Percentiles rank a stretch among this genome's conserved stretches.
Evolutionary conservation across 2,113 vertebrate genomes (phyloP).

Genomic region (Perognathus longimembris): DNA sequence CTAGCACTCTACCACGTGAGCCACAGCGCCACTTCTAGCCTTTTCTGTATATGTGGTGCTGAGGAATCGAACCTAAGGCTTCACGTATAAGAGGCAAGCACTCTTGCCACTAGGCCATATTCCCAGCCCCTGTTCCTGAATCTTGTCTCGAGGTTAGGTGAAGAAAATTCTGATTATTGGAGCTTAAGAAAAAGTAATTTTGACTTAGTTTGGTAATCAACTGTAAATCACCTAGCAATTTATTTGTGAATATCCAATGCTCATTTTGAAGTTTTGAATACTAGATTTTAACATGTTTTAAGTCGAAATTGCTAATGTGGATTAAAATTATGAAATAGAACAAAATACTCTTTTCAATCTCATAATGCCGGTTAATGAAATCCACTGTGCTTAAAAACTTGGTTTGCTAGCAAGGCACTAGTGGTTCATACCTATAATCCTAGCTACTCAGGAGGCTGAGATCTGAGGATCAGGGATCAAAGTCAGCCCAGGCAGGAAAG

Average conservation of each 20-base stretch:
- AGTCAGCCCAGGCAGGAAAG: too few relatives aligned
- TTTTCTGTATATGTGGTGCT: too few relatives aligned
- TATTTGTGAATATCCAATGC: background rate
- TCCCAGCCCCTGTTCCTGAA: slow-evolving; percentile 25
- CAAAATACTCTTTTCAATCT: background rate
- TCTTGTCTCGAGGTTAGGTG: background rate
- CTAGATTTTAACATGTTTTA: background rate
- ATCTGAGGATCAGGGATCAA: too few relatives aligned
- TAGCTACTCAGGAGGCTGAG: too few relatives aligned
- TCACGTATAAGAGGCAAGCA: too few relatives aligned
- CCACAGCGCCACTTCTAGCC: too few relatives aligned
- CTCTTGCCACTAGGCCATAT: too few relatives aligned
- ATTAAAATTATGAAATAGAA: slow-evolving; percentile 22
- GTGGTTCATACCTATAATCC: too few relatives aligned
- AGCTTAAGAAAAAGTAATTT: slow-evolving; percentile 6
- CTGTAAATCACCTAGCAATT: slow-evolving; percentile 1
- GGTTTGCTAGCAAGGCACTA: too few relatives aligned
- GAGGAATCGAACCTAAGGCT: too few relatives aligned
- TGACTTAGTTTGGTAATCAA: background rate
- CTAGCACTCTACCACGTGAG: too few relatives aligned
- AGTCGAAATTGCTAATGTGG: background rate
- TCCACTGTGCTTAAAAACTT: background rate
- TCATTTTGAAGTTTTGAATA: slow-evolving; percentile 34
- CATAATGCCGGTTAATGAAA: background rate
- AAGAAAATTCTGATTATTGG: background rate